phyloP scores from a whole-genome alignment of 2,888 invertebrate species.

The Callyntrura sp. region DNA sequence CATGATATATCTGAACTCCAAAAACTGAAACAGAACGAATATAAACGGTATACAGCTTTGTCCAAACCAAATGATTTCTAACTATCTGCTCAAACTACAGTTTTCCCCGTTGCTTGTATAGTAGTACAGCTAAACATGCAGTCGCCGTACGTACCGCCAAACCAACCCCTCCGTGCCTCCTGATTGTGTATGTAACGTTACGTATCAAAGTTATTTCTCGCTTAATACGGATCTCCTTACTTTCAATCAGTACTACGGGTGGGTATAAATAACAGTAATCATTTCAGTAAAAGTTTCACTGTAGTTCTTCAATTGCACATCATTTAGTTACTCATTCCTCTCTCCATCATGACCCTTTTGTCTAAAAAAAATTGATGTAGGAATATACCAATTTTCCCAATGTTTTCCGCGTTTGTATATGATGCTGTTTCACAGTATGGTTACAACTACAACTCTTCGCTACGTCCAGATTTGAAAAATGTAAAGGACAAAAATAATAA shows the following conservation, averaged over 20 bases:
- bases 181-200: constrained; percentile 40
- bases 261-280: constrained; percentile 28
- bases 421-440: neutral
- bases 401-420: neutral
- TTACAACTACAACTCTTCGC: too few species aligned
- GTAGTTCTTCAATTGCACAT: too few species aligned
- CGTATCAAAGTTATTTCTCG: constrained; percentile 31
- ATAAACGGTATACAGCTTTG: neutral
- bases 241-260: neutral
- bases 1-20: too few species aligned
- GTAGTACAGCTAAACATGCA: too few species aligned
- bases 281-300: too few species aligned
- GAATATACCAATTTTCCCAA: neutral
- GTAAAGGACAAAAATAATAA: neutral
- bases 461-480: too few species aligned
- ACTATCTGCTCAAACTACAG: too few species aligned
- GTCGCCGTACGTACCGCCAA: too few species aligned
- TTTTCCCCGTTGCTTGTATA: too few species aligned
- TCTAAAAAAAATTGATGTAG: too few species aligned
- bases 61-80: neutral
- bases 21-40: too few species aligned
- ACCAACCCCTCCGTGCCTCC: neutral
- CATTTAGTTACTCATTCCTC: neutral
- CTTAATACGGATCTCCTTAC: constrained; percentile 16
- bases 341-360: constrained; percentile 16